Conservation (phyloP, 2,113 vertebrate species). For the Malaclemys terrapin region DNA sequence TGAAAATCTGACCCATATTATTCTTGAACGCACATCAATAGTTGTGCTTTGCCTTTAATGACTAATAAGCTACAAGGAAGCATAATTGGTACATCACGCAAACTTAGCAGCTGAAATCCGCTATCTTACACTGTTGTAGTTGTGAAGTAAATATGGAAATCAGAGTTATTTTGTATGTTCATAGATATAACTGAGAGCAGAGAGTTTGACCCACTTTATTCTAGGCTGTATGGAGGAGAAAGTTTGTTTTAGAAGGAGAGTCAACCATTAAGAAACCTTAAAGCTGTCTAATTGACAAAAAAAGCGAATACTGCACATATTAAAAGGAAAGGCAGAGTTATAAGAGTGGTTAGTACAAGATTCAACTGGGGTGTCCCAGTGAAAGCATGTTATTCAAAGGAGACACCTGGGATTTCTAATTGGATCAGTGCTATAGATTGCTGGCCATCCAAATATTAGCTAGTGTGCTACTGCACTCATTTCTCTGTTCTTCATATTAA, state of each 20-base stretch:
- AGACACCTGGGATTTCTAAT: neutral
- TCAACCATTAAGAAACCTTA: neutral
- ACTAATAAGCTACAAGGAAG: conserved; percentile 25
- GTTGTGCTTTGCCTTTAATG: conserved; percentile 15
- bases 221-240: neutral
- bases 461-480: neutral
- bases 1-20: rapidly evolving
- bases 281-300: neutral
- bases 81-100: neutral
- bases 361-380: neutral
- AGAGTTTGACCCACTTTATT: neutral
- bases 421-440: neutral
- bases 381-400: neutral
- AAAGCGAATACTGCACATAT: neutral
- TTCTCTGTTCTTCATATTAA: neutral
- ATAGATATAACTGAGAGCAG: neutral
- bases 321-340: neutral
- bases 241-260: neutral
- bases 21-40: neutral
- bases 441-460: neutral
- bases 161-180: neutral
- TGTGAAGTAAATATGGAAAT: neutral
- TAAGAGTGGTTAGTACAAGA: neutral
- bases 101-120: neutral
- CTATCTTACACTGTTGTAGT: neutral